Evolutionary conservation across 2,888 invertebrate species (phyloP), one percentile per base, ranked within the genome.

Genomic region (Odiellus spinosus): DNA sequence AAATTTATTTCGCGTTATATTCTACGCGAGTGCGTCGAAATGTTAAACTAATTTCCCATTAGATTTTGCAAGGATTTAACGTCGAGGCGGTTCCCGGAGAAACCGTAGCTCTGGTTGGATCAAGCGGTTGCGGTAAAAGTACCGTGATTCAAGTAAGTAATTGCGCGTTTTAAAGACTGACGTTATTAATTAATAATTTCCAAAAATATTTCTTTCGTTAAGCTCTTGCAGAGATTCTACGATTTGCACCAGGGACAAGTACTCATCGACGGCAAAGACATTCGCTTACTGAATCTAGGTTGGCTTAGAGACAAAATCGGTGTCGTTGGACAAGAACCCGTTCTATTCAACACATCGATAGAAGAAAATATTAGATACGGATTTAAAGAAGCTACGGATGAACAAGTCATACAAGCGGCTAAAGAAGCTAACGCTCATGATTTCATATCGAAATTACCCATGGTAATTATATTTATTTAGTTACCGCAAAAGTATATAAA

Each of bases 381-480:
- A 1, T 45, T 50, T 15, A 40, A 26, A 18, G 45, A 49, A 3
- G 53, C 53, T 18, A 50, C 53, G 1, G 20, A 48, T 17, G 71
- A 73, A 45, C 80, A 82, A 58, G 74, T 83, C 49, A 73, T 77
- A 56, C 68, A 70, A 18, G 82, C 82, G 0, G 77, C 82, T 1
- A 76, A 73, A 59, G 76, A 77, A 60, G 81, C 82, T 2, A 78
- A 82, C 59, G 82, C 82, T 48, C 82, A 83, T 58, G 74, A 74
- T 55, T 83, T 83, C 61, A 82, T 83, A 59, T 26, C 40, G 12
- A 43, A 43, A 8, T 40, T 56, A 3, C 56, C 56, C 2, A 40
- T 33, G 20, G 53, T 53, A 46, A 40, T 45, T 21, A 32, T 26
- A 26, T n/a, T n/a, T n/a, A n/a, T n/a, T n/a, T n/a, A n/a, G n/a